Evolutionary conservation across 2,113 vertebrate genomes (phyloP).

Genomic region (Melanotaenia duboulayi): DNA sequence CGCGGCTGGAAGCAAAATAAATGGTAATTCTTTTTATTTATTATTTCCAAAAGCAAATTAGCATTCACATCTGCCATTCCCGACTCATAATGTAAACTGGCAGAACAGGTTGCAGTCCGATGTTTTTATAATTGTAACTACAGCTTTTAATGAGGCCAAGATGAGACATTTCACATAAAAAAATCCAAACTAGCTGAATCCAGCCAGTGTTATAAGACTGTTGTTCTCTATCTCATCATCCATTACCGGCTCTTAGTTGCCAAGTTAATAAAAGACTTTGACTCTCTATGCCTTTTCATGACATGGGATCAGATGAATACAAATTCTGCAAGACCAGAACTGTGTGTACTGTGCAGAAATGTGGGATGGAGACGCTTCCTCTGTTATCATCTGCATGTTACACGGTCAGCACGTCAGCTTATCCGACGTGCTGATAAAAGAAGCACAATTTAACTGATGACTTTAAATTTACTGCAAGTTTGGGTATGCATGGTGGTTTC

Average conservation of each 20-base stretch:
- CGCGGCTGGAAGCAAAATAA: constrained; percentile 4
- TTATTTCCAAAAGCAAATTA: constrained; percentile 23
- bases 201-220: neutral
- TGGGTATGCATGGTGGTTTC: no score
- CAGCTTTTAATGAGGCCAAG: neutral
- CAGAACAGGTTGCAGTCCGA: neutral
- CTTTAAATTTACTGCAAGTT: neutral
- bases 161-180: neutral
- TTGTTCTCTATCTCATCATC: neutral
- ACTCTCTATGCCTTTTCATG: neutral
- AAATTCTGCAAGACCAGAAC: no score
- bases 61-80: neutral
- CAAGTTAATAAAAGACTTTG: neutral
- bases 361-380: no score
- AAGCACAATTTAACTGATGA: no score
- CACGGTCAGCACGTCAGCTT: no score
- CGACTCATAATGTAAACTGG: neutral
- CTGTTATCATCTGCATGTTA: no score
- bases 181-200: neutral
- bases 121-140: neutral
- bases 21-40: constrained; percentile 24
- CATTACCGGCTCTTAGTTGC: neutral
- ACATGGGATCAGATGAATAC: no score
- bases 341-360: neutral
- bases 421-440: no score